Conservation (phyloP, 2,888 invertebrate species). For the Standfussiana lucernea region DNA sequence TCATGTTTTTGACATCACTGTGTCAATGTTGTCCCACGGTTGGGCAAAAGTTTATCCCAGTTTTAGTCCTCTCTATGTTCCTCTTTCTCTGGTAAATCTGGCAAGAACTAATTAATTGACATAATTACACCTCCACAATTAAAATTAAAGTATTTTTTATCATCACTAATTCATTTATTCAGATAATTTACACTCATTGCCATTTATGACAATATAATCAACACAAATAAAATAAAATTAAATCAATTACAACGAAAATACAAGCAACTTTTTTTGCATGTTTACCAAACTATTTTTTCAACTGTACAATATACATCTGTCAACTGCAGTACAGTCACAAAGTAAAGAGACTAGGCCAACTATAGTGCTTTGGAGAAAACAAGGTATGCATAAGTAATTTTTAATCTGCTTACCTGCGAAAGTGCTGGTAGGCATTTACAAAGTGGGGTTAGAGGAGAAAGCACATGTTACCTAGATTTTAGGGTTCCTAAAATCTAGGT, state of each 20-base stretch:
- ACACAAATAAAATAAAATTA: too few relatives aligned
- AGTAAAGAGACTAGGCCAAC: slow-evolving; percentile 17
- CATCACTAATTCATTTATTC: too few relatives aligned
- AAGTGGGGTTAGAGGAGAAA: neutral
- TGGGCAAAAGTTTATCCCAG: neutral
- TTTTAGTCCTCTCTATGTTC: neutral
- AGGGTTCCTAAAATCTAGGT: neutral
- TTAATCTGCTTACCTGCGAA: slow-evolving; percentile 44
- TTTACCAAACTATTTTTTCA: neutral
- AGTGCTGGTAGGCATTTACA: slow-evolving; percentile 15
- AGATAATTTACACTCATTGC: too few relatives aligned
- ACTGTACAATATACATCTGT: slow-evolving; percentile 17
- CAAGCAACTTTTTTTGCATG: neutral
- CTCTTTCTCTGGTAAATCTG: neutral
- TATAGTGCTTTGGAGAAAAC: slow-evolving; percentile 2
- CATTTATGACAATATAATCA: too few relatives aligned
- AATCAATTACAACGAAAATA: neutral
- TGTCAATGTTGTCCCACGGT: neutral
- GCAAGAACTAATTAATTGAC: neutral
- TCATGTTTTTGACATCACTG: neutral
- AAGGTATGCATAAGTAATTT: slow-evolving; percentile 56
- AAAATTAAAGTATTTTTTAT: too few relatives aligned
- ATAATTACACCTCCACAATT: too few relatives aligned
- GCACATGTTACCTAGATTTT: slow-evolving; percentile 11
- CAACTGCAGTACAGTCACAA: neutral